Conservation (phyloP, 2,888 invertebrate species). For the Thecocarcelia acutangulata region DNA sequence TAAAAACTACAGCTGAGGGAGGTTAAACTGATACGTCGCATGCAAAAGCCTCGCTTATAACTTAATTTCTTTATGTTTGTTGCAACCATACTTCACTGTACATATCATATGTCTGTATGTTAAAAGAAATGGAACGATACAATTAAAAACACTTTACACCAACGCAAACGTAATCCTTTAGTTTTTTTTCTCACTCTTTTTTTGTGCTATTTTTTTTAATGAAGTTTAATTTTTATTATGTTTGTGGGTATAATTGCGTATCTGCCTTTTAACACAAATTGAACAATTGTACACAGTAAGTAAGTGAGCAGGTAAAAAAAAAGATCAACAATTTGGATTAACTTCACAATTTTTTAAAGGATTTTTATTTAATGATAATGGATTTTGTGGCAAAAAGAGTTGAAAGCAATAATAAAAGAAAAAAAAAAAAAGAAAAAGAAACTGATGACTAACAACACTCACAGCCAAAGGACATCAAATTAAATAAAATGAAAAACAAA, state of each 20-base stretch:
- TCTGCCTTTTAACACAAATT: constrained; percentile 31
- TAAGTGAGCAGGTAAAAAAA: background rate
- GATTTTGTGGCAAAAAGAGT: constrained; percentile 55
- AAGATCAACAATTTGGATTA: constrained; percentile 56
- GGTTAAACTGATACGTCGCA: no score
- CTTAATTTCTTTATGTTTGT: no score
- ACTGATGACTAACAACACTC: constrained; percentile 27
- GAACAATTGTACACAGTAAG: constrained; percentile 33
- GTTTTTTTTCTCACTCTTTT: background rate
- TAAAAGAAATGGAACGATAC: constrained; percentile 36
- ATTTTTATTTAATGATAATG: constrained; percentile 62
- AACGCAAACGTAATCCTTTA: constrained; percentile 63
- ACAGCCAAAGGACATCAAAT: constrained; percentile 50
- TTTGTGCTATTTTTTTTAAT: constrained; percentile 38
- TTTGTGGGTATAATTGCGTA: constrained; percentile 8
- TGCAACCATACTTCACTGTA: no score
- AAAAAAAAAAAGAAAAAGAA: background rate
- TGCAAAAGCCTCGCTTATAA: no score
- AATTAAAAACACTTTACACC: constrained; percentile 65
- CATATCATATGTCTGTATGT: no score
- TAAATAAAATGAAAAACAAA: constrained; percentile 23
- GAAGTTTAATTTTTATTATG: constrained; percentile 48
- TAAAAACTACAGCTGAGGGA: no score
- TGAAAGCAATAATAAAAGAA: constrained; percentile 15
- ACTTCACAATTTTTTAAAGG: constrained; percentile 62